Percentiles rank a stretch among this genome's conserved stretches.
Conservation (phyloP, 2,797 vertebrate genomes). For the Pangasius larnaudii region DNA sequence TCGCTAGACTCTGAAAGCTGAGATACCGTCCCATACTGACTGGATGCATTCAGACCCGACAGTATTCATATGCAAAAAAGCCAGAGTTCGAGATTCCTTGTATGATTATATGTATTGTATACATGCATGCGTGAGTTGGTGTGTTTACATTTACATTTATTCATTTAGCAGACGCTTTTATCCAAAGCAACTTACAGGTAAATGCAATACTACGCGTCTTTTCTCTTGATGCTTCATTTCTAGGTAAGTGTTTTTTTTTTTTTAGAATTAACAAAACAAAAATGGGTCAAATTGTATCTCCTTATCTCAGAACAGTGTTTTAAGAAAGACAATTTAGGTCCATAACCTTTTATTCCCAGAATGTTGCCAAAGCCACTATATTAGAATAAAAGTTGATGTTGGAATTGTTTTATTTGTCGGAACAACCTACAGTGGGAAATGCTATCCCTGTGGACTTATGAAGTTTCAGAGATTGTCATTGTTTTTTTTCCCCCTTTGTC, state of each 20-base stretch:
- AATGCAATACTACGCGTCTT: constrained; percentile 11
- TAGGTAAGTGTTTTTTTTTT: background rate
- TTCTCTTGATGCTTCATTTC: constrained; percentile 38
- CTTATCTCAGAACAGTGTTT: background rate
- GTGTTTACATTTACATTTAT: background rate
- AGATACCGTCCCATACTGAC: constrained; percentile 85
- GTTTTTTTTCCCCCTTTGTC: too few relatives aligned
- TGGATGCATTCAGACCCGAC: constrained; percentile 81
- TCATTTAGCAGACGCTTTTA: too few relatives aligned
- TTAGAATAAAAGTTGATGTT: constrained; percentile 6
- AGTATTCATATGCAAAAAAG: constrained; percentile 86
- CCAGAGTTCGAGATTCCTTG: constrained; percentile 74
- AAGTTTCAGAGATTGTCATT: constrained; percentile 3
- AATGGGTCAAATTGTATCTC: background rate
- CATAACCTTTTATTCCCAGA: background rate
- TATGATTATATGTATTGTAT: constrained; percentile 58
- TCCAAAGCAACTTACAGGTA: background rate
- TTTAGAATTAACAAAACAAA: background rate
- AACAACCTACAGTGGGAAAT: constrained; percentile 13
- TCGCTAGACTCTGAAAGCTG: constrained; percentile 72
- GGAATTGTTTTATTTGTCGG: background rate
- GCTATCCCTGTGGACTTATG: constrained; percentile 25
- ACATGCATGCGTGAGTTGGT: background rate
- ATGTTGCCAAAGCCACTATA: background rate
- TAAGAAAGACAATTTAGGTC: background rate